phyloP scores from a whole-genome alignment of 2,888 invertebrate genomes.

The Hyposoter dolosus region DNA sequence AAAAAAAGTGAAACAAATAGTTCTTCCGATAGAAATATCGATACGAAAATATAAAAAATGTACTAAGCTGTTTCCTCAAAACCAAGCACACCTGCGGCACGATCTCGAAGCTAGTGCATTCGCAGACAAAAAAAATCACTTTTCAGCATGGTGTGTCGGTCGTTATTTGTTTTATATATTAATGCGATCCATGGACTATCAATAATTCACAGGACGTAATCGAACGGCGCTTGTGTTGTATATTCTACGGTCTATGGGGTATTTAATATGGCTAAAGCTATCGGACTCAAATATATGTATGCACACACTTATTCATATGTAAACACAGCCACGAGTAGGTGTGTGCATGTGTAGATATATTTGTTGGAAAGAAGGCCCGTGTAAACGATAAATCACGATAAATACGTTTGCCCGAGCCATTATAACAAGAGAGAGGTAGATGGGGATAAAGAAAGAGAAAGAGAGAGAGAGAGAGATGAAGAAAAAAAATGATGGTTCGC shows the following conservation, averaged over 20 bases:
- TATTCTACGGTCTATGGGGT: constrained; percentile 2
- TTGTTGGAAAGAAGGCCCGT: constrained; percentile 77
- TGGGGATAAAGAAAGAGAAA: constrained; percentile 60
- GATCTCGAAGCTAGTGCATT: constrained; percentile 1
- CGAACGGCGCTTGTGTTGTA: constrained; percentile 72
- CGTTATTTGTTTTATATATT: constrained; percentile 81
- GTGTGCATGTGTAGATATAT: constrained; percentile 4
- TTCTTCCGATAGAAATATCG: background rate
- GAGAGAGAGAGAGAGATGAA: constrained; percentile 53
- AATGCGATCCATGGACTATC: constrained; percentile 80
- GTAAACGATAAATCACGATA: constrained; percentile 84
- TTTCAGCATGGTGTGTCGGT: constrained; percentile 67
- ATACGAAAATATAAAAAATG: background rate
- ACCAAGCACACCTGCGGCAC: constrained; percentile 9
- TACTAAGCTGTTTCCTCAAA: background rate
- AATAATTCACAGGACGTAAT: constrained; percentile 82
- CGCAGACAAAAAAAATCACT: constrained; percentile 53
- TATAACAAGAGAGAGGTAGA: constrained; percentile 76
- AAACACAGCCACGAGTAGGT: constrained; percentile 1
- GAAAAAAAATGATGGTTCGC: constrained; percentile 55
- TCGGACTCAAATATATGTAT: constrained; percentile 52
- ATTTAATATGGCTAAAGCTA: constrained; percentile 49
- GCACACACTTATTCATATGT: constrained; percentile 22
- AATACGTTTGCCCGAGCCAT: constrained; percentile 82
- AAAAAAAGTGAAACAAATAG: background rate